Conservation (phyloP, 2,113 vertebrate species). For the Cinclus cinclus region DNA sequence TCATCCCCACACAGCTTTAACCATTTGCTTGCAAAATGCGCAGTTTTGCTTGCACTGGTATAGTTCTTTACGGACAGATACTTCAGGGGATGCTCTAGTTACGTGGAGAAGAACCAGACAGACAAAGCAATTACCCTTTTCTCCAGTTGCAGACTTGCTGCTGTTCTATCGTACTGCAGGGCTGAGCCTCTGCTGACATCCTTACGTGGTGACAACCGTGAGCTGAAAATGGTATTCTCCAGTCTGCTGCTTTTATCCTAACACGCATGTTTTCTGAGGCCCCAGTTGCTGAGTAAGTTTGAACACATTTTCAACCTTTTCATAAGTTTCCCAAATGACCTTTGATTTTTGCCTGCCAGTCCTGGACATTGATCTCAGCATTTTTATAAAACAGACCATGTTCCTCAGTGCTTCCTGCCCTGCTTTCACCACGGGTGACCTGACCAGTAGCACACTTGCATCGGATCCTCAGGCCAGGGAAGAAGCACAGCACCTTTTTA, state of each 20-base stretch:
- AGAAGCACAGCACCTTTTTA: not conserved
- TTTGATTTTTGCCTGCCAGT: not conserved
- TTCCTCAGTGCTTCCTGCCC: not conserved
- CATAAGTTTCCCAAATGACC: not conserved
- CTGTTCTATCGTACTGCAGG: rapidly evolving
- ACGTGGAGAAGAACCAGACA: rapidly evolving
- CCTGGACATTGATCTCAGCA: not conserved
- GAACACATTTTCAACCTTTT: not conserved
- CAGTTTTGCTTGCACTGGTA: not conserved
- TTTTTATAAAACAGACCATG: rapidly evolving
- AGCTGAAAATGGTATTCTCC: not conserved
- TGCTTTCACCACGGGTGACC: not conserved
- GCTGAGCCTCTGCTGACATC: not conserved
- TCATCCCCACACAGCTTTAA: not conserved
- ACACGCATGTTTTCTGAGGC: not conserved
- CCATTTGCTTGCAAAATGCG: not conserved
- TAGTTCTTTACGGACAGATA: not conserved
- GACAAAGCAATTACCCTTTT: not conserved
- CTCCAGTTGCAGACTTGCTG: not conserved
- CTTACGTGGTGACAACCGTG: not conserved
- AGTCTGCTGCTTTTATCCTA: not conserved
- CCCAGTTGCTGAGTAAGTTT: not conserved
- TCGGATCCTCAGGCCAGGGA: not conserved
- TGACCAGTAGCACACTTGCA: not conserved
- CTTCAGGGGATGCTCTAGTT: not conserved